These are phyloP conservation scores for Agriopis leucophaearia DNA, from an alignment of 2,888 invertebrate species.

Conservation along the genomic window DNA sequence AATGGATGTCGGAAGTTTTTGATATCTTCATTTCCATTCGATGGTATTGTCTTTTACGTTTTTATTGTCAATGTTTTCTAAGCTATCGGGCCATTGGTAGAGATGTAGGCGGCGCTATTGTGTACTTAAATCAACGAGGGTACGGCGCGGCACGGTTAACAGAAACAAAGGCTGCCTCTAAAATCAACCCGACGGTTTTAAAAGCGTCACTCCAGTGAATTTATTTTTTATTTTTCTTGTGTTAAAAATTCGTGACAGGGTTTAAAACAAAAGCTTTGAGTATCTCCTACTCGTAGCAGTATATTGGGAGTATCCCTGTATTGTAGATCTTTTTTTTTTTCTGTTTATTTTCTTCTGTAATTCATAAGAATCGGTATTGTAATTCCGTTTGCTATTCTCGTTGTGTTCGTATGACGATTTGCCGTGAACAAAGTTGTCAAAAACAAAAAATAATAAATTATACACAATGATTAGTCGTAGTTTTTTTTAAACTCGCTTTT, in stretches of 20 bases:
- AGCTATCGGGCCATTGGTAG: slow-evolving; percentile 75
- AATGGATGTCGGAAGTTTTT: slow-evolving; percentile 61
- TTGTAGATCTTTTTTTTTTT: neutral
- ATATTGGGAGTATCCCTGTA: slow-evolving; percentile 11
- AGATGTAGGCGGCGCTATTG: slow-evolving; percentile 68
- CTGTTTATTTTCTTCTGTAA: no score
- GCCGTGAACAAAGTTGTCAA: no score
- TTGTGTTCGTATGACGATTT: no score
- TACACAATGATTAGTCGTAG: no score
- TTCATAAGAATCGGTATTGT: no score
- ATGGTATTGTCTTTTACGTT: slow-evolving; percentile 71
- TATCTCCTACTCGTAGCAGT: slow-evolving; percentile 14
- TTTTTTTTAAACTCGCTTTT: no score
- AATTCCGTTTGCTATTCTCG: no score
- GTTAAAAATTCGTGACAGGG: slow-evolving; percentile 48
- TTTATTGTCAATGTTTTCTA: slow-evolving; percentile 79
- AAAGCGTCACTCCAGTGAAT: slow-evolving; percentile 66
- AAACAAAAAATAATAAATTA: no score
- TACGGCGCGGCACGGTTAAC: slow-evolving; percentile 63
- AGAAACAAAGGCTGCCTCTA: slow-evolving; percentile 76
- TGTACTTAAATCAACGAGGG: slow-evolving; percentile 76
- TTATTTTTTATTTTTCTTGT: slow-evolving; percentile 58
- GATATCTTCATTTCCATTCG: slow-evolving; percentile 72
- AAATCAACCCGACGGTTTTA: slow-evolving; percentile 71
- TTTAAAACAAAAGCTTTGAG: slow-evolving; percentile 23